These are phyloP conservation scores for Acanthosepion pharaonis DNA, from an alignment of 2,888 invertebrate species.

Conservation along the genomic window DNA sequence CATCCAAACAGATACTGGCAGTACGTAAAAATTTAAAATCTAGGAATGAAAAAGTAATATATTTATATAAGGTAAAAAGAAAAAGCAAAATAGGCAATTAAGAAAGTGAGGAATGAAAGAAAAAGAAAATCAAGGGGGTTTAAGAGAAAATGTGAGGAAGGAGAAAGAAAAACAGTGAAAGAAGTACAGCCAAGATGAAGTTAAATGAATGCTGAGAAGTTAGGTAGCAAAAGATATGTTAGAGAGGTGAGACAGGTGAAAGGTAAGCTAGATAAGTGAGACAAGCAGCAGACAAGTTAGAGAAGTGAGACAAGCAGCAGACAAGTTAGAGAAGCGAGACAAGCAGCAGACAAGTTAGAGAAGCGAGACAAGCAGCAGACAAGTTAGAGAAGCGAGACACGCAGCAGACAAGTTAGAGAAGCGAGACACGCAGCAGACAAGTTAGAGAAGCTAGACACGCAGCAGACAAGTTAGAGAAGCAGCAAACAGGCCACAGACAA, in stretches of 20 bases:
- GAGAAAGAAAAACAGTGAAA: not conserved
- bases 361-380: not conserved
- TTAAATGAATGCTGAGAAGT: too few relatives aligned
- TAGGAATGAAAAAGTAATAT: not conserved
- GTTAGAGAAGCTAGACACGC: too few relatives aligned
- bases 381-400: too few relatives aligned
- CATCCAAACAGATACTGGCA: constrained; percentile 40
- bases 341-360: not conserved
- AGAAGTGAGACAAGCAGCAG: too few relatives aligned
- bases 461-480: too few relatives aligned
- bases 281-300: not conserved
- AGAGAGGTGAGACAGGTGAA: too few relatives aligned
- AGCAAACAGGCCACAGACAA: too few relatives aligned
- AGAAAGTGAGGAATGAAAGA: not conserved
- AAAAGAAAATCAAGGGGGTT: not conserved
- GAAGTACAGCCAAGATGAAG: not conserved
- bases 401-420: too few relatives aligned
- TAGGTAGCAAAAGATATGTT: too few relatives aligned
- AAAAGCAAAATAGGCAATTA: not conserved
- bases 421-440: too few relatives aligned
- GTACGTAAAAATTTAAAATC: constrained; percentile 36
- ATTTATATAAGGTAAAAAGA: not conserved
- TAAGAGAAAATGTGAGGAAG: not conserved
- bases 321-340: too few relatives aligned
- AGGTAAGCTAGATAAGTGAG: not conserved